These are phyloP conservation scores for Chloebia gouldiae DNA, from an alignment of 2,113 vertebrate species.

Conservation along the genomic window DNA sequence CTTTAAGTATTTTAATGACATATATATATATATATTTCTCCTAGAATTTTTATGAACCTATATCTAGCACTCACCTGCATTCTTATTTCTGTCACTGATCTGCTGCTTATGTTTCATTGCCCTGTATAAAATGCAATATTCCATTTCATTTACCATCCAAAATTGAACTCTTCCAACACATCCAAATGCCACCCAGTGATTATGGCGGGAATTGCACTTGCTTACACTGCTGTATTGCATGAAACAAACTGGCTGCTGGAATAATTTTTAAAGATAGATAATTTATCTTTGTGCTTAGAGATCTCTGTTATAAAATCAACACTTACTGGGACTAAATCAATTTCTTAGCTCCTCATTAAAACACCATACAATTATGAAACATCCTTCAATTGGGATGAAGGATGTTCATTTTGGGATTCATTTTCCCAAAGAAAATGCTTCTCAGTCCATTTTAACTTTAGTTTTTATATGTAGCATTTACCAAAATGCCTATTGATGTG, in stretches of 20 bases:
- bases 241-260: background rate
- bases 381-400: no score
- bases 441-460: background rate
- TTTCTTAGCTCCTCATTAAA: background rate
- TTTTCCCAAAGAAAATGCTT: background rate
- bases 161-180: background rate
- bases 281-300: background rate
- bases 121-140: background rate
- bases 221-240: rapidly evolving
- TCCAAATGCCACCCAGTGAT: slow-evolving; percentile 26
- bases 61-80: background rate
- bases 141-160: background rate
- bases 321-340: background rate
- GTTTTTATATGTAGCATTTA: background rate
- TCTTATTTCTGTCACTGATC: background rate
- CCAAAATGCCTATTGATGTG: background rate
- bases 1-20: background rate
- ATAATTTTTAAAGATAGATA: background rate
- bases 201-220: background rate
- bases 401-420: background rate
- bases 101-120: background rate
- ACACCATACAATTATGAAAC: background rate
- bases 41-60: background rate
- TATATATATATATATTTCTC: background rate
- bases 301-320: background rate